Base-by-base conservation (phyloP, 2,797 vertebrate species). In the Bryconaethiops microstoma region DNA sequence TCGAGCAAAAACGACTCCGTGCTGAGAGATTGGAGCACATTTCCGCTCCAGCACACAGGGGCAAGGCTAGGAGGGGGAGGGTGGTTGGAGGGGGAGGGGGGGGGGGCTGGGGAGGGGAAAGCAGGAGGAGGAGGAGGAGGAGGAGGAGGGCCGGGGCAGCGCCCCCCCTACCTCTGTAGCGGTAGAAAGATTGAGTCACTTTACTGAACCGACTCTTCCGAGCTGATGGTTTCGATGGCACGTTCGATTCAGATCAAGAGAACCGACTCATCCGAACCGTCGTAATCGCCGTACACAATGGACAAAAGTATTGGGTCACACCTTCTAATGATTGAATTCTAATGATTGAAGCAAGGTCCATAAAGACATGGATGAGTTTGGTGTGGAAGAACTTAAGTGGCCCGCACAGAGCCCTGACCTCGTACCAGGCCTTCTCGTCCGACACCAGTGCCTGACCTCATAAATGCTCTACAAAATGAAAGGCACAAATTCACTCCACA, bases 21-120 rank as follows among this genome's bases (percentile, higher is more conserved):
- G 92, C 93, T 91, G 91, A 90, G 92, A 90, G 92, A 88, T 89
- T 90, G 89, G 91, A 89, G 88, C 88, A 90, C 92, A 95, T 94
- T 96, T 95, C 95, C 94, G 94, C 93, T 90, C 87, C 91, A 90
- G 87, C 89, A 87, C 89, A 77, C 89, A 84, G 92, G 91, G 92
- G 92, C 89, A 65, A 85, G 90, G 87, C 86, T 76, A 80, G 75
- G 69, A 85, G 71, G 82, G 82, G 29, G 1, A 1, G 29, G 29
- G 29, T n/a, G n/a, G n/a, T n/a, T n/a, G 90, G 4, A 12, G 60
- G n/a, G 9, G 23, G 23, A 14, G n/a, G 1, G 90, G 86, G 80
- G 86, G 83, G 23, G 75, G 74, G 77, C 74, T 48, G 76, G 68
- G n/a, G 68, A n/a, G n/a, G n/a, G n/a, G n/a, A n/a, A n/a, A n/a